Base-by-base conservation (phyloP, 2,113 vertebrate species). In the Colaptes auratus region DNA sequence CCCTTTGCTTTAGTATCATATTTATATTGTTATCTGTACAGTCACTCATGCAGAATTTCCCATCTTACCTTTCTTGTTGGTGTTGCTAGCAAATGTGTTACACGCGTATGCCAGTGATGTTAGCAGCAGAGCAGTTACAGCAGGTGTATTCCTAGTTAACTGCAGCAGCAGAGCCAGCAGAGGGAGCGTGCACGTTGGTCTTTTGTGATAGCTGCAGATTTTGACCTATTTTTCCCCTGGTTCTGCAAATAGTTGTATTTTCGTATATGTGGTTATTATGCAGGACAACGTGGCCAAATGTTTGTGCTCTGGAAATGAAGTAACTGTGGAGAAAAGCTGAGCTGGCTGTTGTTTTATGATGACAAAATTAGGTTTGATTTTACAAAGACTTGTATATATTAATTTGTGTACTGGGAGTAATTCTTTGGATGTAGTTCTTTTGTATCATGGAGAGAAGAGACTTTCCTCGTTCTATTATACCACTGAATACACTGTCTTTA, bases 81-180 rank as follows among this genome's bases (percentile, higher is more conserved):
- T 71, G 4, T 82, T 92, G 76, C 61, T 58, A 21, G 33, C 7
- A 2, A 39, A 63, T 39, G 31, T 31, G 18, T 66, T 74, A 21
- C 12, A 1, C 9, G 2, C 72, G 70, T 48, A 20, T 59, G 30
- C 50, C 55, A 21, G 59, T 9, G 18, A 1, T 27, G 24, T 20
- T 27, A 27, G 35, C 2, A n/a, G 66, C 44, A 74, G 50, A 58
- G 44, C 31, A 20, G 7, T 78, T 28, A 42, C 48, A 79, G 90
- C 67, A 86, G 81, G 60, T 67, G 79, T 80, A 91, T 85, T 92
- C 56, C 82, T 73, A 35, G 65, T 72, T 76, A 86, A 66, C 80
- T 97, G 92, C 90, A 87, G 91, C 67, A 6, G 94, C 76, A 67
- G 82, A 75, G 83, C 96, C 97, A 96, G 97, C 96, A 98, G 98